Evolutionary conservation across 2,888 invertebrate species (phyloP).

Genomic region (Troides helena): DNA sequence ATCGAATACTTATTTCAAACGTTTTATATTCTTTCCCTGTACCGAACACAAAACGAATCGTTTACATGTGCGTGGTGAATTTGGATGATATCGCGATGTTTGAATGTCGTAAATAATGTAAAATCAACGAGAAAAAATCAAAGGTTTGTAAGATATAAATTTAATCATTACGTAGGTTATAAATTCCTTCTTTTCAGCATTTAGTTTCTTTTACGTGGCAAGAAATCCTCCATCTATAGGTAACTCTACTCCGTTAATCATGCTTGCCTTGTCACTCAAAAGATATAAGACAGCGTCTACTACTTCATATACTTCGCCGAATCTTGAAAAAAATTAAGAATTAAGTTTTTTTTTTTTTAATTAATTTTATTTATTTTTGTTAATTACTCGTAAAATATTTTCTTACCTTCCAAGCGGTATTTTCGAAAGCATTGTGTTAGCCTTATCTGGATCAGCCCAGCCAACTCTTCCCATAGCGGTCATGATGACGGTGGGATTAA

Average conservation of each 20-base stretch:
- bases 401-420: conserved; percentile 87
- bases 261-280: conserved; percentile 84
- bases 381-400: not conserved
- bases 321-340: conserved; percentile 43
- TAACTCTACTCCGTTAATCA: conserved; percentile 86
- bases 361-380: not conserved
- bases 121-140: not conserved
- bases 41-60: not conserved
- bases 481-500: conserved; percentile 93
- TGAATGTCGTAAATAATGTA: not conserved
- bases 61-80: no score
- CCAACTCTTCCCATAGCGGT: conserved; percentile 89
- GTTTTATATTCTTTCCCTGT: not conserved
- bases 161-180: not conserved
- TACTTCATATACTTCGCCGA: conserved; percentile 87
- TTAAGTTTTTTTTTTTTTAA: not conserved
- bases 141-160: not conserved
- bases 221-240: conserved; percentile 87
- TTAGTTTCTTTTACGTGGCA: conserved; percentile 38
- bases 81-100: not conserved
- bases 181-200: not conserved
- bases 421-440: conserved; percentile 83
- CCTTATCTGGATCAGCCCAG: conserved; percentile 88
- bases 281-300: conserved; percentile 86
- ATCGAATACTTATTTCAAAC: not conserved